phyloP scores from a whole-genome alignment of 2,888 invertebrate species.

The Megastigmus dorsalis region DNA sequence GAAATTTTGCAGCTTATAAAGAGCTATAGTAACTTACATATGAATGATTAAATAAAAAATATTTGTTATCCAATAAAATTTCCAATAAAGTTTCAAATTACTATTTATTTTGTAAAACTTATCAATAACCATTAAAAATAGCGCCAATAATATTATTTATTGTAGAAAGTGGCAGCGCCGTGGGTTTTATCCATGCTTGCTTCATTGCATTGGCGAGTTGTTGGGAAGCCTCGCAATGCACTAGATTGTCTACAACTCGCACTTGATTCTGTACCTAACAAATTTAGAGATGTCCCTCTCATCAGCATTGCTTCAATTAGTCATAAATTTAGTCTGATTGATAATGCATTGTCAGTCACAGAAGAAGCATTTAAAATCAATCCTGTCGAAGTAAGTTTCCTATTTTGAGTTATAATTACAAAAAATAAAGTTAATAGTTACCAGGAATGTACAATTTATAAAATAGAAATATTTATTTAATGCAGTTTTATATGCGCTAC shows the following conservation, averaged over 20 bases:
- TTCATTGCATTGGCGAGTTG: conserved; percentile 86
- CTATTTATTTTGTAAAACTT: no score
- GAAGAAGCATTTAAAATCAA: conserved; percentile 80
- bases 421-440: neutral
- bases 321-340: conserved; percentile 80
- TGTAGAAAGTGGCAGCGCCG: conserved; percentile 82
- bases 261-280: conserved; percentile 77
- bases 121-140: no score
- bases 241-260: conserved; percentile 83
- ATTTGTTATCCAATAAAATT: no score
- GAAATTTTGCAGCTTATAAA: no score
- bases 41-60: no score
- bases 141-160: neutral
- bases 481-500: neutral
- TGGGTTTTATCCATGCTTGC: conserved; percentile 86
- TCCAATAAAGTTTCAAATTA: no score
- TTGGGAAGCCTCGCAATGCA: conserved; percentile 81
- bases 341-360: conserved; percentile 79
- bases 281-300: conserved; percentile 81
- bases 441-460: neutral
- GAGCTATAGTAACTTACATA: no score
- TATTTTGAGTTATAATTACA: neutral
- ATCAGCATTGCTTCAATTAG: conserved; percentile 83
- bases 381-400: conserved; percentile 78
- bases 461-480: neutral